Conservation (phyloP, 2,113 vertebrate genomes). For the Corythaixoides concolor region DNA sequence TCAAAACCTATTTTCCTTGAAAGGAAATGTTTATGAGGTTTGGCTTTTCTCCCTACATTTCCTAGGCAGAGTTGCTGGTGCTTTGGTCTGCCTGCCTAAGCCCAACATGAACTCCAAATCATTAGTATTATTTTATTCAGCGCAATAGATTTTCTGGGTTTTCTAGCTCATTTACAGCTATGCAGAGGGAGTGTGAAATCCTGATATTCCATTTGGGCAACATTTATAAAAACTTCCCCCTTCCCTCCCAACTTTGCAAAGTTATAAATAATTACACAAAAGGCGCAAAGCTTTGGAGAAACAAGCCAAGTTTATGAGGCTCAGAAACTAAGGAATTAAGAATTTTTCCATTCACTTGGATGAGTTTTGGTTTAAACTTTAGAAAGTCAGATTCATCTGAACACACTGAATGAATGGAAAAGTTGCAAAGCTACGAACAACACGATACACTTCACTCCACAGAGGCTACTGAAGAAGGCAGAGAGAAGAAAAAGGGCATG, state of each 20-base stretch:
- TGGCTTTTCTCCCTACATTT: slow-evolving; percentile 40
- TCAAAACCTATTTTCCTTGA: slow-evolving; percentile 47
- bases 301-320: slow-evolving; percentile 7
- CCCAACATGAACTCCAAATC: background rate
- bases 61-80: background rate
- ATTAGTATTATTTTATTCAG: background rate
- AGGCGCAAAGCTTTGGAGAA: background rate
- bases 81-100: background rate
- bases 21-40: slow-evolving; percentile 60
- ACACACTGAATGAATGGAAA: background rate
- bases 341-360: slow-evolving; percentile 29
- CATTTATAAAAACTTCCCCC: background rate
- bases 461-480: background rate
- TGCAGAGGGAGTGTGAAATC: background rate
- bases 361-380: background rate
- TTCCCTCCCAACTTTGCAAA: background rate
- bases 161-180: background rate
- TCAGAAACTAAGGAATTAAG: slow-evolving; percentile 6
- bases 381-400: background rate
- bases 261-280: slow-evolving; percentile 4
- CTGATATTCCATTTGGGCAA: background rate
- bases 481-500: background rate
- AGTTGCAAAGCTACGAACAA: background rate
- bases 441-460: background rate
- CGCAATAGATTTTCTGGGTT: background rate